Evolutionary conservation across 2,888 invertebrate species (phyloP), one percentile per base, ranked within the genome.

Genomic region (Diloba caeruleocephala): DNA sequence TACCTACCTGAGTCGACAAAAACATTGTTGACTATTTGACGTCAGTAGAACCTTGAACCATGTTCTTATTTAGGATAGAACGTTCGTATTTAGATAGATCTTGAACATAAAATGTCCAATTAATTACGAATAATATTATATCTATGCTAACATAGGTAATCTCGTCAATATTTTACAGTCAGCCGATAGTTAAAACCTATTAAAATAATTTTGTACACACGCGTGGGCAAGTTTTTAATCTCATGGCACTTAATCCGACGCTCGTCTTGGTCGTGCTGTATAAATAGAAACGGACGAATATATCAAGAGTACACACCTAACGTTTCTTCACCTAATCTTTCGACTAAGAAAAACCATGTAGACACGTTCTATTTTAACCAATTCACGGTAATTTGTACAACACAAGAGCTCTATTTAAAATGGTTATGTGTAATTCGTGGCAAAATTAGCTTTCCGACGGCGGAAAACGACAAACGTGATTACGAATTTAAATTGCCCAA

Each of bases 401-500:
- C n/a, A 26, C 28, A 8, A 48, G 36, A 57, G 81, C 33, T 78
- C 79, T 64, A 32, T 28, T 57, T 76, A 76, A 9, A 62, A 31
- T 79, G 82, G 84, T 73, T 69, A 45, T 44, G 44, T 49, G 60
- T 54, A 55, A 61, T 66, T 68, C 72, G 66, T 68, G 65, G 73
- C 72, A 76, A 83, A 82, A 79, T 83, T 81, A 79, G 75, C 76
- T 70, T 75, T 69, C 77, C 78, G 71, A 43, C 67, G 82, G 84
- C 57, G 79, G 81, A 75, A 82, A 82, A 66, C 78, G 75, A 64
- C 73, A 77, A 74, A 77, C 89, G 88, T 90, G 89, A 84, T 87
- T 78, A 78, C 78, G 88, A 89, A 90, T 90, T 89, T 88, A 89
- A 90, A 89, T 87, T 84, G 78, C 74, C 88, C 79, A 81, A 89